Evolutionary conservation across 2,797 vertebrate genomes (phyloP).

Genomic region (Lacerta viridis): DNA sequence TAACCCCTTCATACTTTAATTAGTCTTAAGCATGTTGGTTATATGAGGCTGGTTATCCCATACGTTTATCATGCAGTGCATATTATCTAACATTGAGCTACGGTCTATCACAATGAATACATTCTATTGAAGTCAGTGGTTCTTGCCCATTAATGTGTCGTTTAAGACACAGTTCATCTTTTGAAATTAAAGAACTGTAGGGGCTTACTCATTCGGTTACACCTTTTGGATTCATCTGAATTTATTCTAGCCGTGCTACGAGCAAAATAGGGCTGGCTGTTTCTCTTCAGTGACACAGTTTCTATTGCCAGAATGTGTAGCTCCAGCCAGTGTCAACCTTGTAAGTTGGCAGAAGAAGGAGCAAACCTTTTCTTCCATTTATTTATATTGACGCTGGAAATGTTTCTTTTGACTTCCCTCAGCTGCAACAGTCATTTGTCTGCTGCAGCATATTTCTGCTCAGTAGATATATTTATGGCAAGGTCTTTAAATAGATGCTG

Average conservation of each 20-base stretch:
- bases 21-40: no score
- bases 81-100: no score
- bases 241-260: slow-evolving; percentile 26
- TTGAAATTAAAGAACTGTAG: neutral
- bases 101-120: neutral
- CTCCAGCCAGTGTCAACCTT: slow-evolving; percentile 64
- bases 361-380: slow-evolving; percentile 62
- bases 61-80: no score
- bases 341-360: slow-evolving; percentile 60
- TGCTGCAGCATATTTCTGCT: slow-evolving; percentile 57
- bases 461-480: slow-evolving; percentile 60
- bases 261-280: slow-evolving; percentile 44
- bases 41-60: no score
- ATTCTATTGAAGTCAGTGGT: neutral
- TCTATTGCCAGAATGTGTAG: slow-evolving; percentile 63
- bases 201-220: slow-evolving; percentile 35
- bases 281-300: slow-evolving; percentile 58
- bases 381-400: slow-evolving; percentile 72
- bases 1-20: no score
- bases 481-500: slow-evolving; percentile 68
- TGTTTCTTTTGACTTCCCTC: slow-evolving; percentile 68
- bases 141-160: neutral
- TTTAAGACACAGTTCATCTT: neutral
- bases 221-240: slow-evolving; percentile 39
- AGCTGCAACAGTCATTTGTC: slow-evolving; percentile 60